phyloP scores from a whole-genome alignment of 2,797 vertebrate genomes.

The Notamacropus eugenii region DNA sequence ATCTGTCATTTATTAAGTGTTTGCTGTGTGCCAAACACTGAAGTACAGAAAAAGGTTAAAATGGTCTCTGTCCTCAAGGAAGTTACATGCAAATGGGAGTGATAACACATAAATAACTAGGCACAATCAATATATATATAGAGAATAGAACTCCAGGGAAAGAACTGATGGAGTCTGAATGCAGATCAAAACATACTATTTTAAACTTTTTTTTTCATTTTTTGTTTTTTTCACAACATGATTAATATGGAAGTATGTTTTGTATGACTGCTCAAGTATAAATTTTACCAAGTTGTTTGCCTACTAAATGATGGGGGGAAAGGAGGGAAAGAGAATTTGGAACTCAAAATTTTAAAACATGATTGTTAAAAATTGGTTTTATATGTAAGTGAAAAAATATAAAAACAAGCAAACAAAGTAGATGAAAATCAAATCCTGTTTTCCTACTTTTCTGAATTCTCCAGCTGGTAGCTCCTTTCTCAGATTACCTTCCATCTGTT shows the following conservation, averaged over 20 bases:
- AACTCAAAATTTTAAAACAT: neutral
- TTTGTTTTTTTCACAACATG: neutral
- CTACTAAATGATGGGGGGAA: neutral
- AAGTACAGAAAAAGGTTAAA: neutral
- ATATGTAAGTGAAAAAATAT: neutral
- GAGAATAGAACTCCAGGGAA: neutral
- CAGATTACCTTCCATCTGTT: neutral
- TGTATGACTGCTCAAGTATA: neutral
- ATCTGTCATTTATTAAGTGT: neutral
- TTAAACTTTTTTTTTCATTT: neutral
- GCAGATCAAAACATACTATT: neutral
- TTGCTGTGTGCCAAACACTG: neutral
- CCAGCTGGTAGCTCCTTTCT: neutral
- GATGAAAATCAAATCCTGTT: neutral
- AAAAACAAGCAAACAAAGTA: neutral
- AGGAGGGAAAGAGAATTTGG: neutral
- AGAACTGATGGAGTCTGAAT: neutral
- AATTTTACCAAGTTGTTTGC: neutral
- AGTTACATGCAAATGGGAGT: neutral
- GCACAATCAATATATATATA: neutral
- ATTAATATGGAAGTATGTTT: neutral
- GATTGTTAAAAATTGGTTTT: neutral
- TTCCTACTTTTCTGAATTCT: neutral
- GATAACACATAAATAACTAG: neutral
- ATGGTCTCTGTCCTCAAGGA: neutral